Percentiles rank a stretch among this genome's conserved stretches.
Conservation (phyloP, 2,888 invertebrate genomes). For the Zygothrica quintamaculata region DNA sequence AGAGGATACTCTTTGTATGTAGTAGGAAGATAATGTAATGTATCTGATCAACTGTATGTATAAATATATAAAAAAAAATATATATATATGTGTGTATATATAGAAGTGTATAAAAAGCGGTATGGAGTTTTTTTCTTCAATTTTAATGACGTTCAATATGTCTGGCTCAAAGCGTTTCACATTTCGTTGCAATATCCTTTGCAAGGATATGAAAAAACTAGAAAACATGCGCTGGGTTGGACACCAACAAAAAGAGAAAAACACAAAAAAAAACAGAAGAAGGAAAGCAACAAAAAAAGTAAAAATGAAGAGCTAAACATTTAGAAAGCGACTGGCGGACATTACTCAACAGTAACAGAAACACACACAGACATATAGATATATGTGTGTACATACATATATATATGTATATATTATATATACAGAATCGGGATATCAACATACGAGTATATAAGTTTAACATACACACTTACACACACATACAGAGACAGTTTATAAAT, state of each 20-base stretch:
- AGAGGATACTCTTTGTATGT: too few species aligned
- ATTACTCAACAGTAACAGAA: conserved; percentile 36
- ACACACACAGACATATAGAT: conserved; percentile 9
- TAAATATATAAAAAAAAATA: too few species aligned
- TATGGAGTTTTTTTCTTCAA: not conserved
- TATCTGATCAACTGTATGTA: too few species aligned
- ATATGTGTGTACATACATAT: conserved; percentile 12
- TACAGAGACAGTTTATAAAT: conserved; percentile 12
- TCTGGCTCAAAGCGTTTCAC: too few species aligned
- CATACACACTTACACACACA: conserved; percentile 7
- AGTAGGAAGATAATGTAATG: too few species aligned
- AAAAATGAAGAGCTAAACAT: conserved; percentile 11
- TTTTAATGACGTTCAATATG: not conserved
- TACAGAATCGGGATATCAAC: conserved; percentile 7
- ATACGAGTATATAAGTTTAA: conserved; percentile 7
- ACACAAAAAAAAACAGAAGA: not conserved
- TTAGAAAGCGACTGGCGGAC: conserved; percentile 18
- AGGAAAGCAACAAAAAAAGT: not conserved
- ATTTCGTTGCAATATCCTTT: too few species aligned
- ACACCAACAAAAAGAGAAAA: conserved; percentile 3
- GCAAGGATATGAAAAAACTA: not conserved
- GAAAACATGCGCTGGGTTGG: not conserved
- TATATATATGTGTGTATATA: too few species aligned
- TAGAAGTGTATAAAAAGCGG: too few species aligned
- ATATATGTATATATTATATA: not conserved